phyloP scores from a whole-genome alignment of 2,888 invertebrate genomes.

The Ormyrus pomaceus region DNA sequence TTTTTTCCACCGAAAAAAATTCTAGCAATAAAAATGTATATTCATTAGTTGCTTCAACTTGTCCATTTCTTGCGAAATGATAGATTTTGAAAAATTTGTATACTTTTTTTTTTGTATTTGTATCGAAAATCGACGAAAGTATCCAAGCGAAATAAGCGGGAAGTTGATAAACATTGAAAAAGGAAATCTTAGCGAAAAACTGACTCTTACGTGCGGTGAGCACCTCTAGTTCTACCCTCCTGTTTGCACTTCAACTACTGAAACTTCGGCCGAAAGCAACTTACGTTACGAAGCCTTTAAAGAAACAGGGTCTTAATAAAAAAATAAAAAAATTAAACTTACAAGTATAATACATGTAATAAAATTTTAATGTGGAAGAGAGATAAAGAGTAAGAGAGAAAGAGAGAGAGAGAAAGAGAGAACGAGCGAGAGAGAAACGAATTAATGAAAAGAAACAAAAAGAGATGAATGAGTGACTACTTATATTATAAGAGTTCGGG shows the following conservation, averaged over 20 bases:
- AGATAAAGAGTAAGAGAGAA: no score
- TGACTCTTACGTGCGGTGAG: constrained; percentile 40
- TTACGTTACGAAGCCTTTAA: constrained; percentile 72
- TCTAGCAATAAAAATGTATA: no score
- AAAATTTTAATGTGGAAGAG: constrained; percentile 63
- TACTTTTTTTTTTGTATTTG: no score
- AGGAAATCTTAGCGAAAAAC: constrained; percentile 8
- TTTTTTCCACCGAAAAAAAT: no score
- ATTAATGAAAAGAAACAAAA: constrained; percentile 30
- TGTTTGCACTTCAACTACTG: constrained; percentile 24
- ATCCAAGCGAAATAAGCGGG: no score
- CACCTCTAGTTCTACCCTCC: constrained; percentile 28
- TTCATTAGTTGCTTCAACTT: no score
- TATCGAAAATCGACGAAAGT: no score
- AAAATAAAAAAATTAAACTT: constrained; percentile 63
- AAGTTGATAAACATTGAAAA: constrained; percentile 3
- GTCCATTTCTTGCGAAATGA: no score
- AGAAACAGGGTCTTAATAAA: constrained; percentile 71
- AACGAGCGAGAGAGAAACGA: constrained; percentile 22
- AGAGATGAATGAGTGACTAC: constrained; percentile 6
- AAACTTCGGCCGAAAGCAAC: constrained; percentile 66
- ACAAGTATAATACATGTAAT: constrained; percentile 71
- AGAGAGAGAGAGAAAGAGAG: no score
- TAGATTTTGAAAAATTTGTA: no score
- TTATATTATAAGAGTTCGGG: constrained; percentile 22